phyloP scores from a whole-genome alignment of 2,888 invertebrate genomes.

The Cremastinae sp. region DNA sequence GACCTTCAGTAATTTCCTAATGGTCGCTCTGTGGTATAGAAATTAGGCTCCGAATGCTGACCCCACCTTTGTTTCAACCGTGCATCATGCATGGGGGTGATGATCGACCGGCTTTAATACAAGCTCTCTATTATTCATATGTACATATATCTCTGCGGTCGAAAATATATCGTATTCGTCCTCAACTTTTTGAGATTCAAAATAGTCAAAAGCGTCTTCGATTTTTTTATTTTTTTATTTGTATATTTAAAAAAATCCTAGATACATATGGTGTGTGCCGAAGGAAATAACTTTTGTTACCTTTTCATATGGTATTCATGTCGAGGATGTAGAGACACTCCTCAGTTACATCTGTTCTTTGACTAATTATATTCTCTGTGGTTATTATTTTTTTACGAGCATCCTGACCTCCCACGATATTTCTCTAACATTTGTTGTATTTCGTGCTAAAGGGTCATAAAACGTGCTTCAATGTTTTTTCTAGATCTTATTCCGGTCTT shows the following conservation, averaged over 20 bases:
- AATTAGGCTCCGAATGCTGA: conserved; percentile 48
- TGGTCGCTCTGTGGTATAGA: conserved; percentile 57
- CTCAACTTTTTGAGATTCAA: too few species aligned
- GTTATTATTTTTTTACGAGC: conserved; percentile 5
- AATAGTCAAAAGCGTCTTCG: conserved; percentile 43
- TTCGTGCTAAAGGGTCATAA: conserved; percentile 43
- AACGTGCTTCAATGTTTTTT: conserved; percentile 8
- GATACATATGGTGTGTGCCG: background rate
- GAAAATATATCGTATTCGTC: conserved; percentile 41
- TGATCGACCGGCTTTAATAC: conserved; percentile 31
- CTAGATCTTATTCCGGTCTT: background rate
- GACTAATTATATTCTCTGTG: conserved; percentile 23
- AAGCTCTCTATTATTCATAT: too few species aligned
- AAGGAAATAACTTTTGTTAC: conserved; percentile 44
- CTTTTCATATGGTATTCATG: conserved; percentile 50
- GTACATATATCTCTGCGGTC: too few species aligned
- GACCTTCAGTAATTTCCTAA: conserved; percentile 66
- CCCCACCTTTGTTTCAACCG: conserved; percentile 10
- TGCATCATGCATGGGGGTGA: too few species aligned
- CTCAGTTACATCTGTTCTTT: conserved; percentile 23
- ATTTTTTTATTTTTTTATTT: conserved; percentile 5
- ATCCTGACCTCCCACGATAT: background rate
- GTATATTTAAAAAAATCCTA: too few species aligned
- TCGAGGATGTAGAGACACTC: conserved; percentile 5
- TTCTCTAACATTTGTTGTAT: background rate